phyloP scores from a whole-genome alignment of 1,140 invertebrate species.

The Drosophila santomea region DNA sequence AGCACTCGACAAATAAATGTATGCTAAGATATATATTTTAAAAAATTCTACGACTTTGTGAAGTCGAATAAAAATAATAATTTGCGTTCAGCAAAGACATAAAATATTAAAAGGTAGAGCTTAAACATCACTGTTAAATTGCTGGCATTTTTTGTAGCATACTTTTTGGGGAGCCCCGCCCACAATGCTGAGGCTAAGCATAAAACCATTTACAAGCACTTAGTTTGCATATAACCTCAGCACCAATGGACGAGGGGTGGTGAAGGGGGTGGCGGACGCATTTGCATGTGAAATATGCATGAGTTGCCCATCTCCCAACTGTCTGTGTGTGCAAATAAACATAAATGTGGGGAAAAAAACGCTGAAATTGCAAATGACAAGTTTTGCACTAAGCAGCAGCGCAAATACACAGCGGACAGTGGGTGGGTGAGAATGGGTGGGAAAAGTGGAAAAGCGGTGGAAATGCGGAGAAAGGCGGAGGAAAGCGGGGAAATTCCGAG shows the following conservation, averaged over 20 bases:
- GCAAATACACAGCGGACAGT: conserved; percentile 58
- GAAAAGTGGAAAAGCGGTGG: conserved; percentile 13
- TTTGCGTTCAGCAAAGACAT: too few species aligned
- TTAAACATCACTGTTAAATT: background rate
- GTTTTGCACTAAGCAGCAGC: conserved; percentile 78
- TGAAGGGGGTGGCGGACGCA: conserved; percentile 13
- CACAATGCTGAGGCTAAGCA: conserved; percentile 52
- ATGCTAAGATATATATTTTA: too few species aligned
- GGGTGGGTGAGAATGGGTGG: background rate
- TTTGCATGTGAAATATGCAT: conserved; percentile 74
- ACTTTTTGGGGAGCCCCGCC: conserved; percentile 30
- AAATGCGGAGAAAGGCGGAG: conserved; percentile 14
- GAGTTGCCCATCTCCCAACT: conserved; percentile 50
- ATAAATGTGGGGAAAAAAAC: conserved; percentile 51
- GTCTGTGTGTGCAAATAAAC: conserved; percentile 47
- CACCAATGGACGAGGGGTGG: conserved; percentile 18
- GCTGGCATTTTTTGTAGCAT: conserved; percentile 15
- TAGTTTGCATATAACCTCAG: conserved; percentile 70
- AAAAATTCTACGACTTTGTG: too few species aligned
- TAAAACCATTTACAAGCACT: conserved; percentile 75
- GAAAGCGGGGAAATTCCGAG: background rate
- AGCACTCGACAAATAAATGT: too few species aligned
- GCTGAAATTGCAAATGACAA: conserved; percentile 82
- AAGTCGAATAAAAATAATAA: too few species aligned
- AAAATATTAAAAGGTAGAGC: too few species aligned